Evolutionary conservation across 2,888 invertebrate species (phyloP).

Genomic region (Melanargia galathea): DNA sequence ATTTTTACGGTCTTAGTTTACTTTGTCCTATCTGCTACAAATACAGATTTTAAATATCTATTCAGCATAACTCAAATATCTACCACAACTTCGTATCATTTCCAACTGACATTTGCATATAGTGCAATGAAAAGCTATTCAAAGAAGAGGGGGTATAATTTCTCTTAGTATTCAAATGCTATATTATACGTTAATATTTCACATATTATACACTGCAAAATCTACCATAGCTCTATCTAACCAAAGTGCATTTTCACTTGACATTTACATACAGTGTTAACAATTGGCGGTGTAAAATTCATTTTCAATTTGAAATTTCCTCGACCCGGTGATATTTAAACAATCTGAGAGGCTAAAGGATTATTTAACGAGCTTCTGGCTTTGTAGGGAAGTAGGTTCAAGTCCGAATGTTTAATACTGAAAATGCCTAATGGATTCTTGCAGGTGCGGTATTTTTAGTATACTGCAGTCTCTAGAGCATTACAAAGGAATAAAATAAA

Average conservation of each 20-base stretch:
- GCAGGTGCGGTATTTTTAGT: too few species aligned
- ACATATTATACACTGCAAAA: too few species aligned
- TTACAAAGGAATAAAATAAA: too few species aligned
- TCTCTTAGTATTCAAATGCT: too few species aligned
- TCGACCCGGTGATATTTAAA: conserved; percentile 29
- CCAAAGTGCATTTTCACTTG: background rate
- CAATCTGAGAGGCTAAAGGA: conserved; percentile 21
- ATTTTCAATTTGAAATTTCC: background rate
- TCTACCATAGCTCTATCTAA: too few species aligned
- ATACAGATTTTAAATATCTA: background rate
- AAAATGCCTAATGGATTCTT: conserved; percentile 5
- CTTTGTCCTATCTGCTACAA: background rate
- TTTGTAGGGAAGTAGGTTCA: conserved; percentile 15
- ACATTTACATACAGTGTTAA: background rate
- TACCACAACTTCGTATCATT: background rate
- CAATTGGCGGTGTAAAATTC: background rate
- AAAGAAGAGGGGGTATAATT: too few species aligned
- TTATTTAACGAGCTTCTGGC: conserved; percentile 24
- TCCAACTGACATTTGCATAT: conserved; percentile 1
- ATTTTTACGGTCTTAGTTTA: too few species aligned
- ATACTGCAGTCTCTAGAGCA: too few species aligned
- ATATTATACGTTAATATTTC: background rate
- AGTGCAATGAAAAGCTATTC: background rate
- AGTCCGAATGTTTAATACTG: conserved; percentile 22
- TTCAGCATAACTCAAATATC: background rate